These are phyloP conservation scores for Rhinogobio ventralis DNA, from an alignment of 2,797 vertebrate genomes.

Conservation along the genomic window DNA sequence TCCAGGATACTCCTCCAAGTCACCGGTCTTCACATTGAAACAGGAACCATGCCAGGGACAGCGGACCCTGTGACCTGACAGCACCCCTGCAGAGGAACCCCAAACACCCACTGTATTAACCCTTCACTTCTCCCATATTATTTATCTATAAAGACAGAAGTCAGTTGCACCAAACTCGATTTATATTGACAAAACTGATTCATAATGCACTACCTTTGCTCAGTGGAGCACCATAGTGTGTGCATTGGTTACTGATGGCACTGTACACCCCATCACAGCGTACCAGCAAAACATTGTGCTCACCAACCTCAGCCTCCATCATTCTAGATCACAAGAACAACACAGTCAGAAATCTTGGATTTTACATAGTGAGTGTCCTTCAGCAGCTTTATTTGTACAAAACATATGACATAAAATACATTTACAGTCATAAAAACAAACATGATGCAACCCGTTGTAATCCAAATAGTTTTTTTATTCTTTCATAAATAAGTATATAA, in stretches of 20 bases:
- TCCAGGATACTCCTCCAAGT: conserved; percentile 87
- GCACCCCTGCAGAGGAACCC: conserved; percentile 68
- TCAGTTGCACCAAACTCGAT: not conserved
- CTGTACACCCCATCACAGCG: conserved; percentile 75
- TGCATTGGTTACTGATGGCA: conserved; percentile 83
- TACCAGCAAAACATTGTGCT: conserved; percentile 78
- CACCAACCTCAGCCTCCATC: conserved; percentile 80
- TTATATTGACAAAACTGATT: not conserved
- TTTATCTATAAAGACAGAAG: not conserved
- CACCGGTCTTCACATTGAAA: conserved; percentile 83
- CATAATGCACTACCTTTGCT: conserved; percentile 78
- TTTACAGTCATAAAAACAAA: not conserved
- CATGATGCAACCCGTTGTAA: not conserved
- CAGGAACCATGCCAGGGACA: conserved; percentile 89
- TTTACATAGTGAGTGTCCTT: not conserved
- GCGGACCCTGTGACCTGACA: conserved; percentile 79
- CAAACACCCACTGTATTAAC: not conserved
- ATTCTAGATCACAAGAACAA: conserved; percentile 73
- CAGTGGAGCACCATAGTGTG: conserved; percentile 82
- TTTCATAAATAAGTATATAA: not conserved
- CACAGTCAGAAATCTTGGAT: conserved; percentile 26
- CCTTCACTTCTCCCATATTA: not conserved
- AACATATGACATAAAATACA: not conserved
- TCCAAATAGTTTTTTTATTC: not conserved
- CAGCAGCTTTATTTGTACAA: not conserved